These are phyloP conservation scores for Acromyrmex heyeri DNA, from an alignment of 1,140 invertebrate species.

Conservation along the genomic window DNA sequence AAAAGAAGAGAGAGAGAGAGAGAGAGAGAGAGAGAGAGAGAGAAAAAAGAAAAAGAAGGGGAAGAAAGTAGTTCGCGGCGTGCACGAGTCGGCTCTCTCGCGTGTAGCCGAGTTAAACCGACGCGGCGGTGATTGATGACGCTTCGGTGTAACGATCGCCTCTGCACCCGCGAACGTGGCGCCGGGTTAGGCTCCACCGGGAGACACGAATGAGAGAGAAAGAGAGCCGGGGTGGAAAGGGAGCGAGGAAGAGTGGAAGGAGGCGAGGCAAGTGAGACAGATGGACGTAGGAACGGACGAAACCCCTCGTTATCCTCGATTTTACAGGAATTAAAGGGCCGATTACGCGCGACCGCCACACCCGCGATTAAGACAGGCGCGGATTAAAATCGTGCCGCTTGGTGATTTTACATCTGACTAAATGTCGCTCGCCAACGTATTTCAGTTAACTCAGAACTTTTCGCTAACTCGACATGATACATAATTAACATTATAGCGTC, in stretches of 20 bases:
- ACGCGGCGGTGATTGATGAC: slow-evolving; percentile 78
- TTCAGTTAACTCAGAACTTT: neutral
- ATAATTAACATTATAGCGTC: slow-evolving; percentile 5
- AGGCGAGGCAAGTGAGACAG: slow-evolving; percentile 35
- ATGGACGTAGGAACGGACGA: slow-evolving; percentile 70
- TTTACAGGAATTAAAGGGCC: slow-evolving; percentile 78
- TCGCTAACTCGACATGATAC: neutral
- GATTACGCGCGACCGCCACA: slow-evolving; percentile 71
- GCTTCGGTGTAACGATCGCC: slow-evolving; percentile 79
- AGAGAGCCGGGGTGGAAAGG: slow-evolving; percentile 26
- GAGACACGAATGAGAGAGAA: slow-evolving; percentile 59
- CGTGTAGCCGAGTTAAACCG: slow-evolving; percentile 78
- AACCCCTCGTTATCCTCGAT: slow-evolving; percentile 75
- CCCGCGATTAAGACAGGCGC: slow-evolving; percentile 71
- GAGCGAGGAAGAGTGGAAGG: slow-evolving; percentile 35
- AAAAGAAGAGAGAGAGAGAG: slow-evolving; percentile 54
- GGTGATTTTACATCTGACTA: slow-evolving; percentile 20
- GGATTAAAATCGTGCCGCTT: slow-evolving; percentile 70
- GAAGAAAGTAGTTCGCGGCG: slow-evolving; percentile 73
- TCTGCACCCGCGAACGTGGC: slow-evolving; percentile 74
- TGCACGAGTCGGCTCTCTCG: slow-evolving; percentile 74
- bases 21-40: neutral
- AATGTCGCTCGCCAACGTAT: neutral
- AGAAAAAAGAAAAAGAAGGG: neutral
- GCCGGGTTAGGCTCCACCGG: slow-evolving; percentile 65